Evolutionary conservation across 1,140 invertebrate species (phyloP).

Genomic region (Parapsyche elsis): DNA sequence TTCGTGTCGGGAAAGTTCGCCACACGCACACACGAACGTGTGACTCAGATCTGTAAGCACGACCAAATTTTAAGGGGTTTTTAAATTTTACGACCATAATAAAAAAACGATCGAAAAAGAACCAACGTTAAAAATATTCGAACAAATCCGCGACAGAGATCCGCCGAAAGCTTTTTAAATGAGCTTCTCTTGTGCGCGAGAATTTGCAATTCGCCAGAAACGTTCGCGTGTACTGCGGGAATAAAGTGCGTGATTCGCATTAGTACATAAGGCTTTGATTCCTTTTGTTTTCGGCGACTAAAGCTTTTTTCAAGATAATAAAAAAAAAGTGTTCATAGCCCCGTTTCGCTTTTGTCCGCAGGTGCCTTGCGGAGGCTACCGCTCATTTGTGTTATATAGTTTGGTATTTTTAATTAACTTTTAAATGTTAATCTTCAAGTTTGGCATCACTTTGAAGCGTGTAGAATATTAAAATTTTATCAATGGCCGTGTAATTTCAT

Average conservation of each 20-base stretch:
- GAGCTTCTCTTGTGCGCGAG: too few species aligned
- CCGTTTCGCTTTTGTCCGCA: neutral
- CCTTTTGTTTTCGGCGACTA: neutral
- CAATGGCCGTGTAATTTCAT: neutral
- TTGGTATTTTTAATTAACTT: neutral
- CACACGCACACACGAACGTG: neutral
- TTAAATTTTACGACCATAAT: too few species aligned
- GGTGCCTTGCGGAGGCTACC: neutral
- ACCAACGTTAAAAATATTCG: too few species aligned
- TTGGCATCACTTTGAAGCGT: too few species aligned
- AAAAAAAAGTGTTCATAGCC: too few species aligned
- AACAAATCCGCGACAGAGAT: neutral
- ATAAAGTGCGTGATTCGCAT: constrained; percentile 1
- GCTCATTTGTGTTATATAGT: neutral
- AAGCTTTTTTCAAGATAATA: neutral
- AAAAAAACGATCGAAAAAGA: too few species aligned
- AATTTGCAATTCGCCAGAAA: neutral
- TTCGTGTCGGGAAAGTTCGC: neutral
- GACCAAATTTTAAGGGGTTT: neutral
- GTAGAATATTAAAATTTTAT: too few species aligned
- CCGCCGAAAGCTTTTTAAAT: neutral
- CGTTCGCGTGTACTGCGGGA: neutral
- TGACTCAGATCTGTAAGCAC: neutral
- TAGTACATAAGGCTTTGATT: neutral
- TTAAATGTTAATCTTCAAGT: neutral